These are phyloP conservation scores for Clarias gariepinus DNA, from an alignment of 2,113 vertebrate genomes.

Conservation along the genomic window DNA sequence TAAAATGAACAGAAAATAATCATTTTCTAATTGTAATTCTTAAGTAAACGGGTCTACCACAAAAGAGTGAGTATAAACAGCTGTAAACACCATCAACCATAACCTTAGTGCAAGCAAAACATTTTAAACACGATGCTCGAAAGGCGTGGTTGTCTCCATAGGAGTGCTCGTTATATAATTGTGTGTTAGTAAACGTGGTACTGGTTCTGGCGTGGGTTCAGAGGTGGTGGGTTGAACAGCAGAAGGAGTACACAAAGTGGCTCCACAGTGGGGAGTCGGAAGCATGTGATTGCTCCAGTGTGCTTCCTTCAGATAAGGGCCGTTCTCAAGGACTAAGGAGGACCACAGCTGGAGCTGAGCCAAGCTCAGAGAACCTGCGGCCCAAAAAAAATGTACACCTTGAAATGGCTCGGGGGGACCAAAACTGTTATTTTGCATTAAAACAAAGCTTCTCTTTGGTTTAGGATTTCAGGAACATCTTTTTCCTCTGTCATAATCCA, in stretches of 20 bases:
- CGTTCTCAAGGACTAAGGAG: constrained; percentile 63
- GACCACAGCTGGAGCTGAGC: constrained; percentile 58
- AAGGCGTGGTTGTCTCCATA: background rate
- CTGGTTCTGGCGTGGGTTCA: constrained; percentile 45
- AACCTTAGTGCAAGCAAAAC: background rate
- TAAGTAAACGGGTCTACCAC: background rate
- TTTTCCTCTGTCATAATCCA: background rate
- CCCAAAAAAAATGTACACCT: constrained; percentile 25
- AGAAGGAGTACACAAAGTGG: constrained; percentile 55
- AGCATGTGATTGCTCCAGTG: constrained; percentile 66
- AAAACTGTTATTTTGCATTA: background rate
- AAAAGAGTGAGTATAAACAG: background rate
- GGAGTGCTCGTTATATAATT: no score
- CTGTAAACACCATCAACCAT: background rate
- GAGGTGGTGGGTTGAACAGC: constrained; percentile 42
- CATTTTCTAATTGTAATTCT: constrained; percentile 17
- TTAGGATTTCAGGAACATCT: no score
- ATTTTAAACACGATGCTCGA: background rate
- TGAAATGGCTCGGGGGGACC: constrained; percentile 9
- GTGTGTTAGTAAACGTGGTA: background rate
- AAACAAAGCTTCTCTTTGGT: constrained; percentile 20
- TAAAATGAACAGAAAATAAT: background rate
- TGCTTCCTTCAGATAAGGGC: constrained; percentile 76
- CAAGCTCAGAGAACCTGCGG: constrained; percentile 53
- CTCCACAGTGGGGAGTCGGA: constrained; percentile 58